These are phyloP conservation scores for Eupsilia transversa DNA, from an alignment of 2,888 invertebrate genomes.

Conservation along the genomic window DNA sequence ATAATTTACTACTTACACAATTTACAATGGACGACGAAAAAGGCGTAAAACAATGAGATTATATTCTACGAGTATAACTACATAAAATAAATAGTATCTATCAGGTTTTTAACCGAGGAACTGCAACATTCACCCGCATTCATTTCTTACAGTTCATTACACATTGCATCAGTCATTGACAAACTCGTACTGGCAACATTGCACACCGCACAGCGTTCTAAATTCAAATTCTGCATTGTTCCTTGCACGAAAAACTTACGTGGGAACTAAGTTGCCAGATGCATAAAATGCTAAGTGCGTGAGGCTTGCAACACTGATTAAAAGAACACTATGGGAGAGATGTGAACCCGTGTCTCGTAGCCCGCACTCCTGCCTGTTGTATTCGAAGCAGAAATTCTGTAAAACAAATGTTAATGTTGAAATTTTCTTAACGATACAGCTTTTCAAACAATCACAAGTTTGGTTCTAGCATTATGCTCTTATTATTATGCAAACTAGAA, in stretches of 20 bases:
- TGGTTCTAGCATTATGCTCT: slow-evolving; percentile 32
- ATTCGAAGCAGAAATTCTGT: slow-evolving; percentile 88
- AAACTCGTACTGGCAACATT: slow-evolving; percentile 58
- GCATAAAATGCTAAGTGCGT: slow-evolving; percentile 68
- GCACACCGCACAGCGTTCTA: slow-evolving; percentile 55
- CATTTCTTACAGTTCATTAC: slow-evolving; percentile 62
- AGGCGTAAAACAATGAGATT: slow-evolving; percentile 68
- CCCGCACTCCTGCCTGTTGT: slow-evolving; percentile 84
- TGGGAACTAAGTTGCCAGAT: slow-evolving; percentile 60
- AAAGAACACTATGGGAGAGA: slow-evolving; percentile 66
- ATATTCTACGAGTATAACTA: slow-evolving; percentile 45
- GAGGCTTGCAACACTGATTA: slow-evolving; percentile 74
- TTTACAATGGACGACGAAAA: slow-evolving; percentile 68
- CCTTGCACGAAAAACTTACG: slow-evolving; percentile 59
- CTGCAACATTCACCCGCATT: slow-evolving; percentile 66
- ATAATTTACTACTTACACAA: slow-evolving; percentile 58
- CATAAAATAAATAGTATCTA: slow-evolving; percentile 67
- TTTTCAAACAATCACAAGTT: slow-evolving; percentile 15
- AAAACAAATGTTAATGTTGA: slow-evolving; percentile 65
- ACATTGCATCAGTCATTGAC: slow-evolving; percentile 62
- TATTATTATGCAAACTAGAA: slow-evolving; percentile 24
- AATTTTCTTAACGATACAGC: slow-evolving; percentile 22
- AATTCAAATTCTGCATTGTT: slow-evolving; percentile 56
- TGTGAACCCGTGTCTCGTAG: slow-evolving; percentile 70
- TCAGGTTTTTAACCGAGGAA: slow-evolving; percentile 70